These are phyloP conservation scores for Plecotus auritus DNA, from an alignment of 2,113 vertebrate genomes.

Conservation along the genomic window DNA sequence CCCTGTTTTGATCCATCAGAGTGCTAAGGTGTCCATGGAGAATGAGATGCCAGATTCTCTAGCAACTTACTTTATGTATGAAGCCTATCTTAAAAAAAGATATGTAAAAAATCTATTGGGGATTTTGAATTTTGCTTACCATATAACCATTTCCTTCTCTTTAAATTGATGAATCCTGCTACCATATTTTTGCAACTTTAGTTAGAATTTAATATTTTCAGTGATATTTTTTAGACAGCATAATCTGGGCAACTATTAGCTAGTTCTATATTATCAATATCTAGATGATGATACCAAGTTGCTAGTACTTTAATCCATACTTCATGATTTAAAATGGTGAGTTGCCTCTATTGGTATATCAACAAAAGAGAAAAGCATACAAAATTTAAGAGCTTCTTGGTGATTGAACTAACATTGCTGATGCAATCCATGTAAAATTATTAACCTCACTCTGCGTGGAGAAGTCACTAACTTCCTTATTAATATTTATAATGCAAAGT, in stretches of 20 bases:
- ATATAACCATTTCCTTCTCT: background rate
- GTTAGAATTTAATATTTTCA: background rate
- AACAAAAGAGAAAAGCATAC: background rate
- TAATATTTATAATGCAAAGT: background rate
- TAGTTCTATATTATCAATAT: background rate
- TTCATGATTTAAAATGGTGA: background rate
- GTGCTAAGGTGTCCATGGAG: background rate
- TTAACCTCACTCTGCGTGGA: background rate
- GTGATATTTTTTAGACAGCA: background rate
- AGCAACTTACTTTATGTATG: background rate
- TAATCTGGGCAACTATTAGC: background rate
- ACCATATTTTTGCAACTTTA: background rate
- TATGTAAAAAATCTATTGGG: background rate
- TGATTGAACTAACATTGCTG: background rate
- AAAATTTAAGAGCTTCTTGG: background rate
- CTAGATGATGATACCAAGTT: background rate
- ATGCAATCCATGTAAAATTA: background rate
- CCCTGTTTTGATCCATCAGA: background rate
- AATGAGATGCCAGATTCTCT: background rate
- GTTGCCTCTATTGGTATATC: background rate
- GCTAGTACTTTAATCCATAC: background rate
- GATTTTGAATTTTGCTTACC: background rate
- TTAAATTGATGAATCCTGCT: background rate
- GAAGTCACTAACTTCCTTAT: background rate
- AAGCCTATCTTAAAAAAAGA: background rate